phyloP scores from a whole-genome alignment of 1,140 invertebrate species.

The Hypsibius dujardini region DNA sequence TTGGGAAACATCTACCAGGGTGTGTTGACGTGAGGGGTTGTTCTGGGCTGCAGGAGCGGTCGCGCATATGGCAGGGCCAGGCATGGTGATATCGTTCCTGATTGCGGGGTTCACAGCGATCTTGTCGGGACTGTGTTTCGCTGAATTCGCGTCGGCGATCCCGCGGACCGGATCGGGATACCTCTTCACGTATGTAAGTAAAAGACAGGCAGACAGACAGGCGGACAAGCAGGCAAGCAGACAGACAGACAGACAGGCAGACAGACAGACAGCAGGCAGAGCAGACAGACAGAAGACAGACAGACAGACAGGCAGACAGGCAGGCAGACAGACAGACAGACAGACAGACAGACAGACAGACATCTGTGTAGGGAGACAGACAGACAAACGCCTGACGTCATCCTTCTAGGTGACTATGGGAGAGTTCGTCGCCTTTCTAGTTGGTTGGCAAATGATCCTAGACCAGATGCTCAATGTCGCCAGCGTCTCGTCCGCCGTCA shows the following conservation, averaged over 20 bases:
- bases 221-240: too few species aligned
- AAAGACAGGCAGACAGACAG: not conserved
- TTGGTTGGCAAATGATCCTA: not conserved
- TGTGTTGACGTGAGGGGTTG: not conserved
- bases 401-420: not conserved
- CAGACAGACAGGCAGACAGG: too few species aligned
- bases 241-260: too few species aligned
- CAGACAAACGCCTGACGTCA: too few species aligned
- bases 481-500: not conserved
- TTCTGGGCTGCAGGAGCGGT: not conserved
- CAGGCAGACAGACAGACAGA: too few species aligned
- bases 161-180: not conserved
- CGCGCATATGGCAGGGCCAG: not conserved
- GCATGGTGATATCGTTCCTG: not conserved
- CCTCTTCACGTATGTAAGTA: not conserved
- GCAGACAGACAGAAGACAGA: too few species aligned
- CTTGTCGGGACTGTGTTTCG: not conserved
- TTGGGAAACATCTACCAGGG: too few species aligned
- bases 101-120: not conserved
- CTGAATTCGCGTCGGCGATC: not conserved
- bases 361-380: too few species aligned
- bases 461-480: not conserved
- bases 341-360: too few species aligned
- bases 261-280: too few species aligned
- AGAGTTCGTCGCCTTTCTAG: not conserved